These are phyloP conservation scores for Hystrix brachyura DNA, from an alignment of 2,113 vertebrate genomes.

Conservation along the genomic window DNA sequence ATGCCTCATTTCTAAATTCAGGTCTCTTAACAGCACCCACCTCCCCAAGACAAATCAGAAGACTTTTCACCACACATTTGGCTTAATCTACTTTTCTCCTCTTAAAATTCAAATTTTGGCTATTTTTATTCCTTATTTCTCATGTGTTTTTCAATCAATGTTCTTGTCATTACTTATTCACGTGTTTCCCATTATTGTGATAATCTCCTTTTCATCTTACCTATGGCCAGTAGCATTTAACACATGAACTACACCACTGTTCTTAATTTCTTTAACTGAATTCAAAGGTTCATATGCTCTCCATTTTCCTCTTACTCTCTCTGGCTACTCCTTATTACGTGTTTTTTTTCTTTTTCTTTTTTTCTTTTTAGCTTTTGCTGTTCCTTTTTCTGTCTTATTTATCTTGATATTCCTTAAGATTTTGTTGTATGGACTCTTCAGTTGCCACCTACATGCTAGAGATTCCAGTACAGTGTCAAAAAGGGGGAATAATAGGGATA, in stretches of 20 bases:
- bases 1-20: neutral
- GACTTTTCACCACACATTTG: neutral
- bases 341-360: neutral
- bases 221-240: neutral
- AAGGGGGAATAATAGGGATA: neutral
- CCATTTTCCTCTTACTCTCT: neutral
- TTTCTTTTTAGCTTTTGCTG: neutral
- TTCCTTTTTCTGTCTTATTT: neutral
- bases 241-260: neutral
- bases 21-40: neutral
- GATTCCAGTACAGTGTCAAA: neutral
- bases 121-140: neutral
- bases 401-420: neutral
- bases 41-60: neutral
- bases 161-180: neutral
- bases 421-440: neutral
- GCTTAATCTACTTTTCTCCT: neutral
- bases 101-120: neutral
- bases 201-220: neutral
- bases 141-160: neutral
- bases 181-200: neutral
- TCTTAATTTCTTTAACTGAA: neutral
- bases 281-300: neutral
- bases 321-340: neutral
- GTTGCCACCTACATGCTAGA: neutral